Evolutionary conservation across 2,888 invertebrate genomes (phyloP), one percentile per base, ranked within the genome.

Genomic region (Dendrolimus pini): DNA sequence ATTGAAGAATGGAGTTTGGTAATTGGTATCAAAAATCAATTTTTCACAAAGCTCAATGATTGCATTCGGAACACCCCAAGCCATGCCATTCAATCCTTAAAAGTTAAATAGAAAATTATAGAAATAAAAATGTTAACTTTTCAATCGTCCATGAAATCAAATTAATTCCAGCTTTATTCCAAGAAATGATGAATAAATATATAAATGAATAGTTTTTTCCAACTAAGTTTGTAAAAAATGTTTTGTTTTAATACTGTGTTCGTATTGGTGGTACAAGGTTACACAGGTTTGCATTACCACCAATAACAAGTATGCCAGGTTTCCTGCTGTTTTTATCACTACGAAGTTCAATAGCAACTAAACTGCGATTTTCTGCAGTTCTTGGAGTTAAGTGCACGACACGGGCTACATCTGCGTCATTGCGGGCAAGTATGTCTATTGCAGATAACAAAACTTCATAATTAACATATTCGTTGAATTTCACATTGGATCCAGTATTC

Each of bases 1-100:
- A 58, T 89, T 89, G 62, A 90, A 89, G 65, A 85, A 90, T 7
- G 89, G 89, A 2, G 86, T 84, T 70, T 89, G 89, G 63, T 84
- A 89, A 59, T 74, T 83, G 7, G 79, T 75, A 61, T 89, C 83
- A 59, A 85, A 83, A 0, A 89, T 68, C 59, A 90, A 67, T 61
- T 79, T 88, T 54, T 85, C 78, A 6, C 85, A 77, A 55, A 90
- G 66, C 60, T 87, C 84, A 7, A 89, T 61, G 56, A 89, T 71
- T 7, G 83, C 83, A 66, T 83, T 89, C n/a, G 89, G 75, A 9
- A 83, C 80, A 13, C 80, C 85, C 89, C 89, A 90, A 1, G 80
- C 78, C 88, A 89, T 89, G n/a, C 78, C 84, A 62, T 88, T 83
- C 10, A 89, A 65, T 3, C 78, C 90, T 89, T 65, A 9, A 67